phyloP scores from a whole-genome alignment of 2,888 invertebrate genomes.

The Lithophane semibrunnea region DNA sequence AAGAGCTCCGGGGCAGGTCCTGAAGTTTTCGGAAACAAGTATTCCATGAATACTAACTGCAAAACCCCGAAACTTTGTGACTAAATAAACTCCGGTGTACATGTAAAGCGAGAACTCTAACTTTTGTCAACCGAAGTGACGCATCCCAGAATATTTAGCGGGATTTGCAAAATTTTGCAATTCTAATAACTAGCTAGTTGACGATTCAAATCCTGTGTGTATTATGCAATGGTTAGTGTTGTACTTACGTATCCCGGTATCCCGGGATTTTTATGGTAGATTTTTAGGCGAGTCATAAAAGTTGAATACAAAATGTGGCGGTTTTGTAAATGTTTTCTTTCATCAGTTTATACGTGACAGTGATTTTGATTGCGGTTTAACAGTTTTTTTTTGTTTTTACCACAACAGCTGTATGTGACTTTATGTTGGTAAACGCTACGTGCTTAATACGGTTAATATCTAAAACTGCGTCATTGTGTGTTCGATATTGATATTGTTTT shows the following conservation, averaged over 20 bases:
- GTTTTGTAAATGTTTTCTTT: slow-evolving; percentile 47
- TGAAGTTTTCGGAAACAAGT: slow-evolving; percentile 1
- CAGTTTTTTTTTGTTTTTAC: slow-evolving; percentile 17
- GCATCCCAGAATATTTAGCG: slow-evolving; percentile 63
- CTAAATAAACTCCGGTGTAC: slow-evolving; percentile 36
- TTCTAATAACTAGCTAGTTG: slow-evolving; percentile 67
- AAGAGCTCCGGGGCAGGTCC: background rate
- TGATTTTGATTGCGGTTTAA: slow-evolving; percentile 30
- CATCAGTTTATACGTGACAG: slow-evolving; percentile 37
- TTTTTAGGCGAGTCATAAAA: slow-evolving; percentile 47
- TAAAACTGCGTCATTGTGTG: slow-evolving; percentile 21
- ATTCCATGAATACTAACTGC: slow-evolving; percentile 53
- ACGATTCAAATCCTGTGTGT: slow-evolving; percentile 64
- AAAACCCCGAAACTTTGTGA: slow-evolving; percentile 43
- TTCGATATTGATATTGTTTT: slow-evolving; percentile 24
- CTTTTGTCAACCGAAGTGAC: slow-evolving; percentile 59
- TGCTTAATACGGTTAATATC: slow-evolving; percentile 19
- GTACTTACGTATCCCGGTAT: slow-evolving; percentile 29
- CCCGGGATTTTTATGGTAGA: slow-evolving; percentile 45
- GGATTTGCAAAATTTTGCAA: slow-evolving; percentile 68
- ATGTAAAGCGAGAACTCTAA: slow-evolving; percentile 45
- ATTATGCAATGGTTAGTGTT: slow-evolving; percentile 64
- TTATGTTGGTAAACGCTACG: background rate
- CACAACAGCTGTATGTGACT: slow-evolving; percentile 8
- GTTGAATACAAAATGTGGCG: slow-evolving; percentile 34